Conservation (phyloP, 2,888 invertebrate species). For the Campopleginae sp. region DNA sequence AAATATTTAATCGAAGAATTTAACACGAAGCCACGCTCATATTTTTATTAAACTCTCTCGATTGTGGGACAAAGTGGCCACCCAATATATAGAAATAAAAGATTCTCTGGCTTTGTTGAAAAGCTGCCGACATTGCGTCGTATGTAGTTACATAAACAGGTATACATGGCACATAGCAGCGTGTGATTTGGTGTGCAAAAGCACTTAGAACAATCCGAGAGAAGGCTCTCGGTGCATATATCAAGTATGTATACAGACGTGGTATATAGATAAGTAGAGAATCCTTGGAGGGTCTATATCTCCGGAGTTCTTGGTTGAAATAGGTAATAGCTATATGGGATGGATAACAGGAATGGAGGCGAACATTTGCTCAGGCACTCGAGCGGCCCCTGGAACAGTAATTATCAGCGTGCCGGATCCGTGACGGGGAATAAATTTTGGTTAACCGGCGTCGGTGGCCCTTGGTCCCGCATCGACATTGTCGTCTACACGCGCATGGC, state of each 20-base stretch:
- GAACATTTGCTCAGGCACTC: slow-evolving; percentile 66
- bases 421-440: slow-evolving; percentile 75
- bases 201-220: slow-evolving; percentile 65
- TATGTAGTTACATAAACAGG: slow-evolving; percentile 37
- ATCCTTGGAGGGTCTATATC: slow-evolving; percentile 28
- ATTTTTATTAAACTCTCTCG: neutral
- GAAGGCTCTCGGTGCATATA: slow-evolving; percentile 33
- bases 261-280: slow-evolving; percentile 27
- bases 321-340: slow-evolving; percentile 11
- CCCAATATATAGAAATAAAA: neutral
- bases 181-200: slow-evolving; percentile 66
- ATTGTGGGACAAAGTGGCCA: neutral
- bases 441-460: slow-evolving; percentile 60
- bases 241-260: slow-evolving; percentile 26
- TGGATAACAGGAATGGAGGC: slow-evolving; percentile 32
- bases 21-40: neutral
- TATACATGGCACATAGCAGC: slow-evolving; percentile 41
- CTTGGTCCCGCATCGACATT: slow-evolving; percentile 12
- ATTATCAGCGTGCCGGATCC: slow-evolving; percentile 73
- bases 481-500: slow-evolving; percentile 32
- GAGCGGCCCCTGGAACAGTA: slow-evolving; percentile 64
- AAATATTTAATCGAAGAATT: neutral
- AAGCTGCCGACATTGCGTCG: slow-evolving; percentile 15
- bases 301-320: neutral
- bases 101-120: neutral